Evolutionary conservation across 1,140 invertebrate species (phyloP), one percentile per base, ranked within the genome.

Genomic region (Temnothorax nylanderi): DNA sequence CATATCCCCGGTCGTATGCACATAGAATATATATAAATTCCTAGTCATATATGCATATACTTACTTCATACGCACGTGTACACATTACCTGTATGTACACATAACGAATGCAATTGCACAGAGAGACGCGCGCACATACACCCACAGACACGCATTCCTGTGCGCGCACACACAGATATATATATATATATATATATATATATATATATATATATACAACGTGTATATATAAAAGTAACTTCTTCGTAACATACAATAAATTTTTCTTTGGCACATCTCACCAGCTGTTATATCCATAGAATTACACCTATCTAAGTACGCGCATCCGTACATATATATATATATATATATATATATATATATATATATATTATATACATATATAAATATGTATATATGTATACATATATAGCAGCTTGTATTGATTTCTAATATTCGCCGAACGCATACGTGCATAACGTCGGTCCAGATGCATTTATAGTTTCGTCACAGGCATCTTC

Each of bases 261-360:
- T 92, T 87, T 92, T 92, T 92, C 4, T 92, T 94, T 93, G 92
- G 93, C 93, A 93, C 92, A 93, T 92, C 86, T 93, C 88, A 80
- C 85, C 85, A 85, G 80, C 71, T 91, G 88, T 86, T 88, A 85
- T 60, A 91, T 91, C 54, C 87, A 37, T 82, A 86, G 75, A 62
- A 89, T 60, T 87, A 85, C 56, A 86, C 58, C 71, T 76, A 54
- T 87, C 54, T 78, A 90, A 69, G 86, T 87, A 81, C 74, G 56
- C 80, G 58, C 86, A 87, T 85, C 78, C 75, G 74, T 76, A 41
- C 64, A 58, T 80, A 76, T 51, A 64, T 47, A 5, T 47, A 47
- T 11, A 11, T n/a, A n/a, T n/a, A 34, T 54, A 21, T 11, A n/a
- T 7, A 16, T n/a, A n/a, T 11, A 21, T 21, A 26, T 7, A 47